Evolutionary conservation across 2,113 vertebrate genomes (phyloP).

Genomic region (Ginglymostoma cirratum): DNA sequence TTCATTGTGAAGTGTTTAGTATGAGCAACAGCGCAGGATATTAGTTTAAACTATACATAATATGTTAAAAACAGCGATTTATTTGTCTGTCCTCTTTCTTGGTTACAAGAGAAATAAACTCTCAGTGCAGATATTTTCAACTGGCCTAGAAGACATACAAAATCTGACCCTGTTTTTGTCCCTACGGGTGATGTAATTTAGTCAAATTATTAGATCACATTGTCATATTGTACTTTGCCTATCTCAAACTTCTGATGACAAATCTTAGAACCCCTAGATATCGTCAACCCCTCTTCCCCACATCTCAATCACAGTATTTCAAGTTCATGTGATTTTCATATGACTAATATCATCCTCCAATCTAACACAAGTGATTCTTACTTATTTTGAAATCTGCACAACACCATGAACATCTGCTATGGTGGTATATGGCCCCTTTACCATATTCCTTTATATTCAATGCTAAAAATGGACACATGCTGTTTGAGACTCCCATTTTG

Average conservation of each 20-base stretch:
- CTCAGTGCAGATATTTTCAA: neutral
- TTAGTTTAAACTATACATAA: neutral
- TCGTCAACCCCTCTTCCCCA: neutral
- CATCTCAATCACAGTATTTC: neutral
- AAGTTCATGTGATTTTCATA: neutral
- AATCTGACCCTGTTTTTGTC: neutral
- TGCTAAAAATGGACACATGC: neutral
- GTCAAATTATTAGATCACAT: neutral
- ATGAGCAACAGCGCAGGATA: neutral
- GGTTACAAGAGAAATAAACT: neutral
- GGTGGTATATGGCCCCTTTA: neutral
- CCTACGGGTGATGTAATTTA: neutral
- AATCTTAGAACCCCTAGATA: neutral
- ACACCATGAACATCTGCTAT: neutral
- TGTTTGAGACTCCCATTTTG: too few relatives aligned
- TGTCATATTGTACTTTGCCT: neutral
- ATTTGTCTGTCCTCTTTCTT: neutral
- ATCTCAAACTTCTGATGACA: neutral
- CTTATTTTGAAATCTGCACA: neutral
- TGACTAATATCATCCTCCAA: neutral
- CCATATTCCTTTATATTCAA: neutral
- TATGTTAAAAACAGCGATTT: neutral
- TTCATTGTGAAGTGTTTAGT: neutral
- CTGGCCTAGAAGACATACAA: neutral
- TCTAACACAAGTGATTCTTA: neutral